Evolutionary conservation across 2,888 invertebrate genomes (phyloP), one percentile per base, ranked within the genome.

Genomic region (Idaea aversata): DNA sequence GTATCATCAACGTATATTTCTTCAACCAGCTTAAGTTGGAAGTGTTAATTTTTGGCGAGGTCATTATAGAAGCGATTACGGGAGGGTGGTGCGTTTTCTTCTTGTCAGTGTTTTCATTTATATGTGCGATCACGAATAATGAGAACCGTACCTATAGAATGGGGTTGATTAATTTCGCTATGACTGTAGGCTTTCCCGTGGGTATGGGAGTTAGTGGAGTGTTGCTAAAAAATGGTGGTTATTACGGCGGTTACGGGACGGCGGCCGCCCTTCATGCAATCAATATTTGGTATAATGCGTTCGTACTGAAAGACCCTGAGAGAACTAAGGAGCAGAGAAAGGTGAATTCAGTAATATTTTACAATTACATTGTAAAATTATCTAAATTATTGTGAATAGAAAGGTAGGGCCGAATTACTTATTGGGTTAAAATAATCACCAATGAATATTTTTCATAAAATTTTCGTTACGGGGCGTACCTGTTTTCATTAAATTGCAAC

Each of bases 101-200:
- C 73, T 94, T 97, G 94, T 95, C 96, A 0, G 95, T 96, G 64
- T 97, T 97, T 90, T 95, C 97, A 76, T 98, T 97, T 80, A 95
- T 98, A 59, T 96, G 96, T 61, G 96, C 97, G 74, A 95, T 97
- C 5, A 97, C 97, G 1, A 95, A 95, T 0, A 94, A 95, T 59
- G 94, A 96, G 78, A 95, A 94, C 59, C 94, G 98, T 70, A 98
- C 98, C 0, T 93, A 96, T 61, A 92, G 98, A 64, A 95, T 98
- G 78, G 97, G 97, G 3, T 94, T 98, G 34, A 94, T 97, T 34
- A 98, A 97, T 84, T 95, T 98, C 13, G 96, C 97, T 87, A 94
- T 97, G 69, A 97, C 97, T 6, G 93, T 97, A 34, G 97, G 97
- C 0, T 96, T 97, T 63, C 97, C 98, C 0, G 93, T 98, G n/a